Percentiles rank a stretch among this genome's conserved stretches.
These are phyloP conservation scores for Vulpes ferrilata DNA, from an alignment of 2,113 vertebrate species.

Conservation along the genomic window DNA sequence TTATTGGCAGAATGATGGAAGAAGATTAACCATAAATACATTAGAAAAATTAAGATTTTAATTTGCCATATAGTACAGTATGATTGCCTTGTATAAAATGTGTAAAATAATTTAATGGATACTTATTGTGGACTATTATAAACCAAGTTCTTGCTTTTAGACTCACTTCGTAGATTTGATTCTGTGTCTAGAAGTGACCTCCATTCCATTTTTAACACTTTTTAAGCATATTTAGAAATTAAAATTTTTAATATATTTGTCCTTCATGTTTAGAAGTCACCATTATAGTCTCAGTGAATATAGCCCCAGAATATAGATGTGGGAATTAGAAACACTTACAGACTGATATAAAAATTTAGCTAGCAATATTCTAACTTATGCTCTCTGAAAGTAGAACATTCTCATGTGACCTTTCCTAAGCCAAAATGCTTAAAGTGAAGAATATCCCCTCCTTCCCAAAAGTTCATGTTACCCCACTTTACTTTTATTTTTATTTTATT, in stretches of 20 bases:
- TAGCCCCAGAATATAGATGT: background rate
- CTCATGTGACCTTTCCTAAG: background rate
- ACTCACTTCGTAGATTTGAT: constrained; percentile 5
- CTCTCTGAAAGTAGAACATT: background rate
- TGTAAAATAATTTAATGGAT: constrained; percentile 34
- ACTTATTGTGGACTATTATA: background rate
- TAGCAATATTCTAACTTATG: background rate
- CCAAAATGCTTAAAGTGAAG: background rate
- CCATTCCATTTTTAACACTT: background rate
- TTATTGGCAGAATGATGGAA: constrained; percentile 2
- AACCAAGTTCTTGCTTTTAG: background rate
- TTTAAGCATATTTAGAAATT: constrained; percentile 50
- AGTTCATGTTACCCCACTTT: background rate
- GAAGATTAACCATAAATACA: background rate
- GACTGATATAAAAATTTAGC: background rate
- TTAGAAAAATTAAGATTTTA: background rate
- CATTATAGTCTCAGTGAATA: background rate
- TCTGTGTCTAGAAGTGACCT: background rate
- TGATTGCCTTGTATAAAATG: background rate
- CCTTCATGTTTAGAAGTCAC: background rate
- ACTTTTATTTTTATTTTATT: background rate
- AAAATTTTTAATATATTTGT: background rate
- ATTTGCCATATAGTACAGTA: background rate
- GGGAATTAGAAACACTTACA: background rate
- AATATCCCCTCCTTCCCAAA: background rate